Percentiles rank a stretch among this genome's conserved stretches.
phyloP scores from a whole-genome alignment of 2,888 invertebrate species.

The Drosophila affinis region DNA sequence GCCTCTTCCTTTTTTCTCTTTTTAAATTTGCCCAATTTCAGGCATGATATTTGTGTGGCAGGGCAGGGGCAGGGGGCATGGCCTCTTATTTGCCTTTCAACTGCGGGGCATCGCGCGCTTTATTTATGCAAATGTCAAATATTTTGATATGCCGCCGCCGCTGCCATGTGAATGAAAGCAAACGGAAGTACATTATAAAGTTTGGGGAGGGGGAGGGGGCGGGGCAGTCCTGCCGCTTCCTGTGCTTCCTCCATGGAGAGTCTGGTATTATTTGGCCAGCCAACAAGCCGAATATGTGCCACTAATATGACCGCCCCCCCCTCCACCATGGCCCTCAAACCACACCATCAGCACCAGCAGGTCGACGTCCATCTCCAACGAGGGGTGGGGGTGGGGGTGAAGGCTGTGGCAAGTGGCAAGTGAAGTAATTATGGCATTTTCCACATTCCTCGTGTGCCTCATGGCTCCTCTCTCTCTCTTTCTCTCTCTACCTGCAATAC shows the following conservation, averaged over 20 bases:
- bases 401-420: conserved; percentile 44
- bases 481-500: background rate
- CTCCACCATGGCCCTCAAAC: background rate
- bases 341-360: conserved; percentile 9
- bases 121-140: conserved; percentile 79
- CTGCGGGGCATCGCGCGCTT: conserved; percentile 46
- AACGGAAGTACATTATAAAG: conserved; percentile 77
- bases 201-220: conserved; percentile 23
- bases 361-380: conserved; percentile 3
- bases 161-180: conserved; percentile 73
- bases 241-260: background rate
- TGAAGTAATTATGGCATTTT: conserved; percentile 75
- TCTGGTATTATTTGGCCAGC: conserved; percentile 67
- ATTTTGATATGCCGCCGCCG: conserved; percentile 70
- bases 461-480: background rate
- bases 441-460: conserved; percentile 46
- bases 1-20: conserved; percentile 22
- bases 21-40: conserved; percentile 69
- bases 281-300: conserved; percentile 67
- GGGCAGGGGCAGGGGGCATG: background rate
- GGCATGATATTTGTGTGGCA: conserved; percentile 47
- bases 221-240: background rate
- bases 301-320: conserved; percentile 57
- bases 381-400: background rate
- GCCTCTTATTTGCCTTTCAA: conserved; percentile 49